phyloP scores from a whole-genome alignment of 2,797 vertebrate genomes.

The Varecia variegata region DNA sequence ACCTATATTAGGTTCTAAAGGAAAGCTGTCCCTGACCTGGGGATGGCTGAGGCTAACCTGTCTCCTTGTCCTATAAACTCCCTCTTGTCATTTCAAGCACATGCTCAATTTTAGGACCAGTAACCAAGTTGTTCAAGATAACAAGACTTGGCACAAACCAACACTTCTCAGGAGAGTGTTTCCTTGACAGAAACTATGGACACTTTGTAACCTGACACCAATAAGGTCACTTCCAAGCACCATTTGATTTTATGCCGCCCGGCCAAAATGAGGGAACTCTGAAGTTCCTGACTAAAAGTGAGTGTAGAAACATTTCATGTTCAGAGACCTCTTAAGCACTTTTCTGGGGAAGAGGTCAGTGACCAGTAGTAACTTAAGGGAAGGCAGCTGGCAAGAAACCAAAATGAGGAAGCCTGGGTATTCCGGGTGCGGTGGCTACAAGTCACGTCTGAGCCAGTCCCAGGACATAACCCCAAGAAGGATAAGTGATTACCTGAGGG shows the following conservation, averaged over 20 bases:
- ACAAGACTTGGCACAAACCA: not conserved
- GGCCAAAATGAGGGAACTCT: not conserved
- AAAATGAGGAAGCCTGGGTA: conserved; percentile 43
- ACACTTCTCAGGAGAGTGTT: not conserved
- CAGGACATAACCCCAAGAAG: not conserved
- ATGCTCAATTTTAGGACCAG: not conserved
- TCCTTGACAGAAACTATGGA: not conserved
- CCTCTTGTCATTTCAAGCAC: not conserved
- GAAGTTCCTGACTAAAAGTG: not conserved
- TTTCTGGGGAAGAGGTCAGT: conserved; percentile 66
- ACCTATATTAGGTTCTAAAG: not conserved
- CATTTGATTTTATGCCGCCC: not conserved
- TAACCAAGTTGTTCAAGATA: not conserved
- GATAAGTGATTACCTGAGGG: not conserved
- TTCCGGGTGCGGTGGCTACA: not conserved
- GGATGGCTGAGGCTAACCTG: not conserved
- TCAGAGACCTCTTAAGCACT: conserved; percentile 19
- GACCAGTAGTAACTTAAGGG: conserved; percentile 43
- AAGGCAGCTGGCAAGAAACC: not conserved
- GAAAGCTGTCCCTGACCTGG: not conserved
- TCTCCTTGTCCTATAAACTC: not conserved
- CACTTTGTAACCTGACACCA: not conserved
- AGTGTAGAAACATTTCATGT: not conserved
- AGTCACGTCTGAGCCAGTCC: not conserved
- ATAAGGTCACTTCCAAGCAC: rapidly evolving